Conservation (phyloP, 2,113 vertebrate species). For the Chamaetylas fuelleborni region DNA sequence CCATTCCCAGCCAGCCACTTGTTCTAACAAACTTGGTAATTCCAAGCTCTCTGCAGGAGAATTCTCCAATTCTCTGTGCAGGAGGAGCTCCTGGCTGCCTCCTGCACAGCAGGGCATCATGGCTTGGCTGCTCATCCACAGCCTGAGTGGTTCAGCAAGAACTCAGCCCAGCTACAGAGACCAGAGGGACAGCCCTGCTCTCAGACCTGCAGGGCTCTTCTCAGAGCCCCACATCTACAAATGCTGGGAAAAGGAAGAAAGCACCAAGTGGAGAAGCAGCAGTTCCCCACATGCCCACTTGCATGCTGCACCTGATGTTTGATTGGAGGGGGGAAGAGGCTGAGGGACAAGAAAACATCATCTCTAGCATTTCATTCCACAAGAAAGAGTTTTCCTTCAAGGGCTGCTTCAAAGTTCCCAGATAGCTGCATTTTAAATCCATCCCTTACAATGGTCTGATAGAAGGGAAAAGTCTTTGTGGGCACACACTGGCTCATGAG, state of each 20-base stretch:
- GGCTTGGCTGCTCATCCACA: neutral
- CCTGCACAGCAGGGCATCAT: neutral
- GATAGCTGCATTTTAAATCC: neutral
- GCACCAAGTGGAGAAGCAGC: neutral
- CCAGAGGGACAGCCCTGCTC: neutral
- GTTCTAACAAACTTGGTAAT: neutral
- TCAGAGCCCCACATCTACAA: neutral
- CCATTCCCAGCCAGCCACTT: neutral
- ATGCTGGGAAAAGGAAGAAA: neutral
- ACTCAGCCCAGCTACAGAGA: neutral
- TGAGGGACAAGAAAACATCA: neutral
- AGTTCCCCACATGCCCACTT: neutral
- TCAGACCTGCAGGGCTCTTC: neutral
- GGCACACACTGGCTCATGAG: neutral
- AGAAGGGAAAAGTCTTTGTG: neutral
- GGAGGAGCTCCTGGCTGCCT: neutral
- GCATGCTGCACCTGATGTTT: neutral
- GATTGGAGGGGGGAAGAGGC: neutral
- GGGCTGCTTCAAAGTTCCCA: neutral
- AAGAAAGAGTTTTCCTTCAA: neutral
- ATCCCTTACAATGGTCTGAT: neutral
- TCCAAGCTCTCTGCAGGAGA: neutral
- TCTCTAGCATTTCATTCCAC: neutral
- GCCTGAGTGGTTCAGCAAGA: neutral
- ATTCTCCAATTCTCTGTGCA: neutral